Base-by-base conservation (phyloP, 2,888 invertebrate genomes). In the Ypsolopha scabrella region DNA sequence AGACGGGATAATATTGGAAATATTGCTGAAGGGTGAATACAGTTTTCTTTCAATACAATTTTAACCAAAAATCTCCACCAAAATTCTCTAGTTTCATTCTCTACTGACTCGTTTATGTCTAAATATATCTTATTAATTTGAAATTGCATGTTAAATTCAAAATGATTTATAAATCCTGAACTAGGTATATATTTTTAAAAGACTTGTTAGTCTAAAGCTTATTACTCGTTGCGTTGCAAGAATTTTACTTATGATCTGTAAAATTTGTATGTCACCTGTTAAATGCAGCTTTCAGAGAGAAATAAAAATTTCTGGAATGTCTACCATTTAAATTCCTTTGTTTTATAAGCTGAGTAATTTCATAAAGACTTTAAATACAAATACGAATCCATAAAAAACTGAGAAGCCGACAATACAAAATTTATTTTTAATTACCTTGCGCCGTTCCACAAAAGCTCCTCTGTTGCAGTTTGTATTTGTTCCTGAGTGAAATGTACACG, bases 1-100 rank as follows among this genome's bases (percentile, higher is more conserved):
- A 90, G 90, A 58, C 82, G 86, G 52, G 89, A 88, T 61, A 88
- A 88, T 63, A 89, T 91, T 60, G 90, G 88, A 52, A 89, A 89
- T 63, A 89, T 91, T 60, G 86, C 86, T 57, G 85, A 80, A 67
- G 87, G 87, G 87, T 87, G 76, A 54, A 50, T 50, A 34, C 9
- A 33, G 9, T 9, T 35, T 1, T 13, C 2, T 13, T 10, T 43
- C 8, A 2, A 2, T 39, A n/a, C 2, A n/a, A 39, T n/a, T n/a
- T 39, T 1, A n/a, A 11, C 9, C 39, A 39, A 2, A n/a, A 39
- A 39, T n/a, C n/a, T n/a, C n/a, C n/a, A n/a, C 2, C 3, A n/a
- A n/a, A 3, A 39, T 3, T n/a, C 3, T 39, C 10, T n/a, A n/a
- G n/a, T 39, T 39, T 39, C 9, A 39, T 9, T 39, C 11, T 9